phyloP scores from a whole-genome alignment of 2,113 vertebrate genomes.

The Ondatra zibethicus region DNA sequence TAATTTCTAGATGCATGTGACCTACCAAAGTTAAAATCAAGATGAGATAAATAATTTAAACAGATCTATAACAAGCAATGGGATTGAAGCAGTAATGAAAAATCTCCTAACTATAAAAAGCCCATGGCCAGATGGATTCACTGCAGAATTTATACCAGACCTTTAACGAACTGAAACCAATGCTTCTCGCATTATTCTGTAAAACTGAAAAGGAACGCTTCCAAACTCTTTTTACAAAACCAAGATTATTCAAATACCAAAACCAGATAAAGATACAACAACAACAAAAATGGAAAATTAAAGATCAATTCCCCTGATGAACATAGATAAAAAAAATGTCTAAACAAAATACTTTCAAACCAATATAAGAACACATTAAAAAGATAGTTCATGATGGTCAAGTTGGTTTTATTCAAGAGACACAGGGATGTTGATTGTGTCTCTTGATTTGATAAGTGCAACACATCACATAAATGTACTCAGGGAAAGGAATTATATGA shows the following conservation, averaged over 20 bases:
- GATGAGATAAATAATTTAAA: not conserved
- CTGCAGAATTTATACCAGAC: conserved; percentile 23
- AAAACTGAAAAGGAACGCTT: not conserved
- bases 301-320: not conserved
- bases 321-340: not conserved
- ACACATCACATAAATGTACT: not conserved
- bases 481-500: not conserved
- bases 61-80: not conserved
- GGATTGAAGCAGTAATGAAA: not conserved
- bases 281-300: not conserved
- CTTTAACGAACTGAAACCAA: not conserved
- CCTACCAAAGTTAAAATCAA: not conserved
- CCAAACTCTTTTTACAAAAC: conserved; percentile 12
- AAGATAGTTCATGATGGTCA: not conserved
- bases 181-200: conserved; percentile 15
- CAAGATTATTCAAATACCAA: conserved; percentile 11
- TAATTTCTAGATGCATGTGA: not conserved
- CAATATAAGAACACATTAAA: not conserved
- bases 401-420: not conserved
- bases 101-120: not conserved
- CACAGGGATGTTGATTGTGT: no score
- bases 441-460: no score
- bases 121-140: conserved; percentile 6
- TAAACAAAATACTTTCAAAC: not conserved
- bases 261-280: not conserved